Percentiles rank a stretch among this genome's conserved stretches.
phyloP scores from a whole-genome alignment of 1,140 invertebrate species.

The Pogonomyrmex californicus region DNA sequence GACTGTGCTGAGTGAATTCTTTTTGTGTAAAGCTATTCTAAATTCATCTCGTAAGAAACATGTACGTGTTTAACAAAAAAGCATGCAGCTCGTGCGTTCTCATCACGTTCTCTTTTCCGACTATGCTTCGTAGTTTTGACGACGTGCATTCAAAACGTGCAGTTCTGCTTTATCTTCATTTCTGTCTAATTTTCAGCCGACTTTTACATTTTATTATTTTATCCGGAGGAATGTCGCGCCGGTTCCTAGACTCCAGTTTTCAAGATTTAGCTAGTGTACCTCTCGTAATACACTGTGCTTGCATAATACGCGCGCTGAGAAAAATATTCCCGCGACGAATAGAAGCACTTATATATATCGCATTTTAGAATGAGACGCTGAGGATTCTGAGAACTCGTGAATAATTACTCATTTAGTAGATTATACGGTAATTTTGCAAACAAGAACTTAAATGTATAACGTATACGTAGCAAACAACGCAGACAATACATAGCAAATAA shows the following conservation, averaged over 20 bases:
- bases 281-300: constrained; percentile 44
- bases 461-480: neutral
- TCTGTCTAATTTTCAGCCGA: constrained; percentile 60
- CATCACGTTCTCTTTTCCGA: constrained; percentile 44
- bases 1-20: constrained; percentile 47
- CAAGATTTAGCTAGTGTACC: constrained; percentile 60
- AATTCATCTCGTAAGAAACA: constrained; percentile 57
- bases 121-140: constrained; percentile 40
- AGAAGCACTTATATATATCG: neutral
- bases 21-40: constrained; percentile 40
- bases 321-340: constrained; percentile 40
- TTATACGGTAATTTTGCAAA: neutral
- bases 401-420: neutral
- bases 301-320: constrained; percentile 2
- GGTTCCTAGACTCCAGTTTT: constrained; percentile 49
- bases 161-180: constrained; percentile 64
- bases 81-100: constrained; percentile 57
- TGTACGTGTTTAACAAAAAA: constrained; percentile 63
- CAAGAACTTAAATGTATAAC: neutral
- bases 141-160: constrained; percentile 43
- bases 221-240: constrained; percentile 43
- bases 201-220: constrained; percentile 65
- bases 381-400: neutral
- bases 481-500: neutral
- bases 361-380: constrained; percentile 14